Percentiles rank a stretch among this genome's conserved stretches.
phyloP scores from a whole-genome alignment of 2,888 invertebrate species.

The Bellardia pandia region DNA sequence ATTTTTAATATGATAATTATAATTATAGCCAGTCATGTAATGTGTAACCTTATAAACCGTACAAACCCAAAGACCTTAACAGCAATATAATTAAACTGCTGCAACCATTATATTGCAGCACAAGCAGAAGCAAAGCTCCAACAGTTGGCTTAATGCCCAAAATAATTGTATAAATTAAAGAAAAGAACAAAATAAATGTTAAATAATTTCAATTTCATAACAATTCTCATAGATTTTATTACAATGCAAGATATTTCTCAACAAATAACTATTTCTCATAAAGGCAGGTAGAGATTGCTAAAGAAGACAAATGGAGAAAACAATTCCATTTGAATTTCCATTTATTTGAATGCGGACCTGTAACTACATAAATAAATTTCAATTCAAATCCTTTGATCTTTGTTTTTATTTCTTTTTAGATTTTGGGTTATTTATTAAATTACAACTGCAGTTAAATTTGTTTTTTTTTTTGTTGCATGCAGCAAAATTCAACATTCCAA shows the following conservation, averaged over 20 bases:
- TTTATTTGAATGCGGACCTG: neutral
- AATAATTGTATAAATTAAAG: slow-evolving; percentile 36
- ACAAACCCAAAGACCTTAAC: neutral
- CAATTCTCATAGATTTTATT: slow-evolving; percentile 35
- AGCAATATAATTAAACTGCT: slow-evolving; percentile 36
- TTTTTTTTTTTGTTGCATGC: slow-evolving; percentile 29
- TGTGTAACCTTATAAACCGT: neutral
- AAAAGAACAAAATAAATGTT: neutral
- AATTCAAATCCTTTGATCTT: slow-evolving; percentile 10
- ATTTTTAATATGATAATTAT: slow-evolving; percentile 67
- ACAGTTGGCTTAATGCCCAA: slow-evolving; percentile 64
- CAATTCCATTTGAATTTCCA: neutral
- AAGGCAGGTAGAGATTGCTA: neutral
- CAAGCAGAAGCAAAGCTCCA: neutral
- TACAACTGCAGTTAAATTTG: slow-evolving; percentile 51
- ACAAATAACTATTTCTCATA: slow-evolving; percentile 1
- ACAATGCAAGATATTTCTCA: neutral
- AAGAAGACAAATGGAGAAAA: neutral
- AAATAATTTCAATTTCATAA: slow-evolving; percentile 48
- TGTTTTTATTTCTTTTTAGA: slow-evolving; percentile 12
- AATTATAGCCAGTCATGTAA: slow-evolving; percentile 53
- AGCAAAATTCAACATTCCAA: slow-evolving; percentile 19
- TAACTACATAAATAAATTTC: neutral
- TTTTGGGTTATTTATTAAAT: slow-evolving; percentile 40
- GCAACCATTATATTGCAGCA: neutral